A percentile compares a stretch with the other conserved stretches of the same genome.
These are phyloP conservation scores for Harpalus rubripes DNA, from an alignment of 2,888 invertebrate species.

Conservation along the genomic window DNA sequence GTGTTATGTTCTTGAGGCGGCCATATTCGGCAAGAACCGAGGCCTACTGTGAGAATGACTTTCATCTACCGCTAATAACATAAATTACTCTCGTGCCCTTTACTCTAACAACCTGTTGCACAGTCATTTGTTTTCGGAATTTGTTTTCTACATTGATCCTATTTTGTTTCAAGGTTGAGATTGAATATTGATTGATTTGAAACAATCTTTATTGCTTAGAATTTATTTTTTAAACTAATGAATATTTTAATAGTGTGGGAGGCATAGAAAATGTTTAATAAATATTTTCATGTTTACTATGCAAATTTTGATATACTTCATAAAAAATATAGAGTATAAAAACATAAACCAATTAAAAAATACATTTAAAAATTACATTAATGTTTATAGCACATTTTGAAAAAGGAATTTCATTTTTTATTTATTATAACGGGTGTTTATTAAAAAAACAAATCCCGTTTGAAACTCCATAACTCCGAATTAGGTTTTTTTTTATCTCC, in stretches of 20 bases:
- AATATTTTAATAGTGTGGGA: neutral
- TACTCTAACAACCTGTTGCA: neutral
- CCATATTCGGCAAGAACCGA: neutral
- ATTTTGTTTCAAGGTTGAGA: slow-evolving; percentile 12
- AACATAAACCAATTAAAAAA: neutral
- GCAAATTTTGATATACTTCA: neutral
- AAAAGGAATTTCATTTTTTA: too few species aligned
- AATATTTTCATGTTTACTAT: neutral
- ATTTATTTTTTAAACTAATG: neutral
- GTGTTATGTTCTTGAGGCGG: neutral
- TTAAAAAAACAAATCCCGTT: too few species aligned
- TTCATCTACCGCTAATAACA: neutral
- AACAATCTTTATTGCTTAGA: neutral
- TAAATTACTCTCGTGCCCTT: neutral
- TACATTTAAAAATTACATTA: neutral
- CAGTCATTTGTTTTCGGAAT: slow-evolving; percentile 2
- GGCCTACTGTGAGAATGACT: slow-evolving; percentile 4
- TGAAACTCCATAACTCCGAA: too few species aligned
- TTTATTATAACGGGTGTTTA: too few species aligned
- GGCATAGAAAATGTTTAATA: neutral
- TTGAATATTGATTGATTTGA: neutral
- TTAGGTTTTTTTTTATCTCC: too few species aligned
- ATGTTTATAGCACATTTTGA: too few species aligned
- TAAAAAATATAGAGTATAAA: neutral
- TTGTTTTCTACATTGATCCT: neutral